Evolutionary conservation across 2,888 invertebrate genomes (phyloP).

Genomic region (Drosophila leonis): DNA sequence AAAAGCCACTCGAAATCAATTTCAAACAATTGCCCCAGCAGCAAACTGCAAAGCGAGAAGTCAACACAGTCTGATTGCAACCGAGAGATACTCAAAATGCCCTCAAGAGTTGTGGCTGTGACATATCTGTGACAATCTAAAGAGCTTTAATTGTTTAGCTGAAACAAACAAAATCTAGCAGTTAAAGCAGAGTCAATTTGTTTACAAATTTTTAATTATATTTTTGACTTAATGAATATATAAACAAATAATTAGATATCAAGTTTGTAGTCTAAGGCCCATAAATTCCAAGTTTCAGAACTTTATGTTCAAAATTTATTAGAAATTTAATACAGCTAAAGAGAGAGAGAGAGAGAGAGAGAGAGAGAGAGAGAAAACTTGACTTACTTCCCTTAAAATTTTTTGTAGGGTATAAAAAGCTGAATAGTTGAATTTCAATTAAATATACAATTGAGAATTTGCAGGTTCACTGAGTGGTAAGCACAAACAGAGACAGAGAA

Average conservation of each 20-base stretch:
- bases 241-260: too few relatives aligned
- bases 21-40: constrained; percentile 26
- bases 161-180: not conserved
- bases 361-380: not conserved
- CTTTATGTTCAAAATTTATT: too few relatives aligned
- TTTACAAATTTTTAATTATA: too few relatives aligned
- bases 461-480: constrained; percentile 31
- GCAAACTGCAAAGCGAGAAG: constrained; percentile 4
- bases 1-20: constrained; percentile 53
- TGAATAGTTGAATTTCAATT: constrained; percentile 50
- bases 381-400: not conserved
- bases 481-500: constrained; percentile 17
- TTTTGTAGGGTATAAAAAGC: constrained; percentile 23
- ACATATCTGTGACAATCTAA: not conserved
- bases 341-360: not conserved
- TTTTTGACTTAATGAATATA: too few relatives aligned
- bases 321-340: too few relatives aligned
- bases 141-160: not conserved
- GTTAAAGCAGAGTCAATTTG: not conserved
- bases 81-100: constrained; percentile 13
- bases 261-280: too few relatives aligned
- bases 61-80: not conserved
- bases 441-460: constrained; percentile 32
- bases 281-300: too few relatives aligned
- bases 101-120: not conserved